A percentile compares a stretch with the other conserved stretches of the same genome.
These are phyloP conservation scores for Callochromis pleurospilus DNA, from an alignment of 2,113 vertebrate species.

Conservation along the genomic window DNA sequence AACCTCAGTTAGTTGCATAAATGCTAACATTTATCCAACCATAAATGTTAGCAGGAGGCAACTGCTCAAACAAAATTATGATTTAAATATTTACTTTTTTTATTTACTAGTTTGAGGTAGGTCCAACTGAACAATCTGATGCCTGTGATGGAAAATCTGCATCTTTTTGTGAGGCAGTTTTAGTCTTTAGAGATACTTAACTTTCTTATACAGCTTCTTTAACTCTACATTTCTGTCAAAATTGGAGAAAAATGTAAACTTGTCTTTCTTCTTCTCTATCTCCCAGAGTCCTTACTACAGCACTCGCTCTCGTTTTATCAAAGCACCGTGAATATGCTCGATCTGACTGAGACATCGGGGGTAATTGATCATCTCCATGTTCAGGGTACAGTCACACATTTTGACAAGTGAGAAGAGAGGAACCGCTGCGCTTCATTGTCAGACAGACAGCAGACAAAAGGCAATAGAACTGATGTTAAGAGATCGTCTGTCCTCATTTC, in stretches of 20 bases:
- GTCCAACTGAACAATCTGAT: neutral
- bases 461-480: slow-evolving; percentile 37
- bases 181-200: neutral
- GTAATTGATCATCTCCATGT: slow-evolving; percentile 52
- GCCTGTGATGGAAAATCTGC: neutral
- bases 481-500: slow-evolving; percentile 40
- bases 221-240: neutral
- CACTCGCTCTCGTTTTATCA: slow-evolving; percentile 14
- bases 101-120: neutral
- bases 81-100: neutral
- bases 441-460: neutral
- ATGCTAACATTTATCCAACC: neutral
- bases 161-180: neutral
- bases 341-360: slow-evolving; percentile 24
- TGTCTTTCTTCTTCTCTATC: neutral
- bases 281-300: neutral
- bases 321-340: slow-evolving; percentile 20
- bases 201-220: neutral
- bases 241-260: neutral
- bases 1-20: too few relatives aligned
- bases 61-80: accelerated
- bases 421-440: slow-evolving; percentile 13
- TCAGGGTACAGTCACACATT: slow-evolving; percentile 6
- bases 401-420: slow-evolving; percentile 3
- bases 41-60: neutral